Evolutionary conservation across 2,797 vertebrate genomes (phyloP).

Genomic region (Hydrocynus forskahlii): DNA sequence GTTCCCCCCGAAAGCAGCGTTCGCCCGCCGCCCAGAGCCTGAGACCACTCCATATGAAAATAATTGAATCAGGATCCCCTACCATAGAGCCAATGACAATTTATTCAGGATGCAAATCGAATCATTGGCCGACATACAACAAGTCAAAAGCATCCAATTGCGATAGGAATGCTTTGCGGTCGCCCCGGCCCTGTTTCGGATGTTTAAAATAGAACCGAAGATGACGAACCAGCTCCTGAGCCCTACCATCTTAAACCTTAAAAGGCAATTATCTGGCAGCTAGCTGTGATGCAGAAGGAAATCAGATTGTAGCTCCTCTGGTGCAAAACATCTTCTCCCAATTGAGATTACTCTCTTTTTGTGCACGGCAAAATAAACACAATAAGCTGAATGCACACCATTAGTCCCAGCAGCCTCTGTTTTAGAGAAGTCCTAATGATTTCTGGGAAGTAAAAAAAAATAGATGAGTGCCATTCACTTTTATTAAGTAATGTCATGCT

Average conservation of each 20-base stretch:
- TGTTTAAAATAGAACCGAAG: slow-evolving; percentile 14
- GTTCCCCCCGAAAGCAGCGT: not conserved
- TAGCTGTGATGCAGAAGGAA: not conserved
- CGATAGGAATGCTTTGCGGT: slow-evolving; percentile 14
- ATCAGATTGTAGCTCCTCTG: not conserved
- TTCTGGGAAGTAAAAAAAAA: no score
- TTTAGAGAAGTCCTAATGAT: no score
- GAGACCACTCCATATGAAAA: slow-evolving; percentile 8
- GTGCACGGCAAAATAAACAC: no score
- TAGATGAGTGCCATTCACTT: no score
- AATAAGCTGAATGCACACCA: no score
- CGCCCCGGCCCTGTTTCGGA: not conserved
- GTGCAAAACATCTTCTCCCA: not conserved
- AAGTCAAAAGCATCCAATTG: not conserved
- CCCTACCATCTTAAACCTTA: not conserved
- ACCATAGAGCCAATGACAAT: slow-evolving; percentile 30
- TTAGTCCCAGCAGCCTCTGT: no score
- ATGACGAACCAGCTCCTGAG: not conserved
- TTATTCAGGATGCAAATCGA: slow-evolving; percentile 27
- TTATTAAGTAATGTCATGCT: no score
- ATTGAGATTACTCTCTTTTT: no score
- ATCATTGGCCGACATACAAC: slow-evolving; percentile 9
- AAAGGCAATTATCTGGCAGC: not conserved
- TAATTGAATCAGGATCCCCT: slow-evolving; percentile 41
- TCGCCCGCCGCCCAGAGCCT: not conserved